Conservation (phyloP, 2,113 vertebrate genomes). For the Urocolius indicus region DNA sequence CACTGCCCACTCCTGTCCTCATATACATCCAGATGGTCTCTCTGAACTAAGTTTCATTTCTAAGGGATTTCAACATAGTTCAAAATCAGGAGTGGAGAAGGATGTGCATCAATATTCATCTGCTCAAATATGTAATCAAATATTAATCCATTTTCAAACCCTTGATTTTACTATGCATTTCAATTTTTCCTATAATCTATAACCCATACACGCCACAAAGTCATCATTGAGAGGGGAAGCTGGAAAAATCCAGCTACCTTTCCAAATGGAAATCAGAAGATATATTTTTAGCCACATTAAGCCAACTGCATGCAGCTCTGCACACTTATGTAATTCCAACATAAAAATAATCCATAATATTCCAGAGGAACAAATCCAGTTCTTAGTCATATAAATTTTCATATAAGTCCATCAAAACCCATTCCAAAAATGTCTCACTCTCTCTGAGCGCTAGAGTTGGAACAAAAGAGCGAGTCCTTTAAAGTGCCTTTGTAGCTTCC, state of each 20-base stretch:
- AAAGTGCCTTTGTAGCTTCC: constrained; percentile 77
- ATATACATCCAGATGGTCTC: constrained; percentile 26
- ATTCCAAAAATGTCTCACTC: constrained; percentile 82
- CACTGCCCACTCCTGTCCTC: neutral
- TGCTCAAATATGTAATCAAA: constrained; percentile 31
- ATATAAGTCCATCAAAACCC: constrained; percentile 79
- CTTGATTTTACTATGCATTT: constrained; percentile 61
- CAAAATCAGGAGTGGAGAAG: neutral
- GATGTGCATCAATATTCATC: neutral
- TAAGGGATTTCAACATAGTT: neutral
- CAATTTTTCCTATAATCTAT: constrained; percentile 70
- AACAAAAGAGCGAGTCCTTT: constrained; percentile 76
- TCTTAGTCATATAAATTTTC: constrained; percentile 81
- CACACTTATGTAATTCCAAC: constrained; percentile 81
- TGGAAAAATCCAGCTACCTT: constrained; percentile 68
- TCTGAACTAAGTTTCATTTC: neutral
- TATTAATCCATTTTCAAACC: constrained; percentile 64
- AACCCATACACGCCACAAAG: constrained; percentile 70
- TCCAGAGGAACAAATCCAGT: constrained; percentile 82
- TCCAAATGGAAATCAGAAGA: constrained; percentile 77
- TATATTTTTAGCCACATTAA: constrained; percentile 82
- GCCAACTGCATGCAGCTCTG: constrained; percentile 76
- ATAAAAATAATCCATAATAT: constrained; percentile 85
- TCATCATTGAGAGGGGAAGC: constrained; percentile 67
- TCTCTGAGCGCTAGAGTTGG: constrained; percentile 74